Evolutionary conservation across 64 coral and sea anemone genomes (phyloP).

Genomic region (Porites australiensis): DNA sequence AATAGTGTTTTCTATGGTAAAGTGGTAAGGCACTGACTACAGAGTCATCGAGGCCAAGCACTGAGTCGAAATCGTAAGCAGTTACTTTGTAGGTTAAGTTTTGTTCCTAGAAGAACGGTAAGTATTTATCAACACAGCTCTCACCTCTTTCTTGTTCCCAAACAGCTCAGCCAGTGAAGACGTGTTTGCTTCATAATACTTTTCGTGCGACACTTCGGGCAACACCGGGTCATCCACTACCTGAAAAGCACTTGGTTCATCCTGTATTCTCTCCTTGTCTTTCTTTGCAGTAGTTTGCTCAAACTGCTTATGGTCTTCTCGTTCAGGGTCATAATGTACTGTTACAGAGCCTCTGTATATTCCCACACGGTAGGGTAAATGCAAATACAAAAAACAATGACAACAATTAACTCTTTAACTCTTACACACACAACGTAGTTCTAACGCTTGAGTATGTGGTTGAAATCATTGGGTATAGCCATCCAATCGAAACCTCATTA

Average conservation of each 20-base stretch:
- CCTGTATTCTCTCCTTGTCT: not conserved
- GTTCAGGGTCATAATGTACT: conserved; percentile 86
- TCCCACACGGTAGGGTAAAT: not conserved
- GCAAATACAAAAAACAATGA: not conserved
- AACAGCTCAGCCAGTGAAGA: conserved; percentile 77
- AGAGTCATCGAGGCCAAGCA: too few relatives aligned
- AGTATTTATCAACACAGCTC: not conserved
- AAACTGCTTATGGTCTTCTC: conserved; percentile 92
- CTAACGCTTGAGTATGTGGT: too few relatives aligned
- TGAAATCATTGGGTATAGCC: too few relatives aligned
- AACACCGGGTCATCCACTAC: not conserved
- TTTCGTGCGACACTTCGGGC: conserved; percentile 69
- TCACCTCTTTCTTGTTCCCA: conserved; percentile 59
- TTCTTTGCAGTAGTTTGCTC: conserved; percentile 54
- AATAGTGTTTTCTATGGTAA: too few relatives aligned
- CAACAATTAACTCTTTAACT: too few relatives aligned
- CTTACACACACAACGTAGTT: too few relatives aligned
- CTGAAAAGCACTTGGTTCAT: not conserved
- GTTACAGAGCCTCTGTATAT: conserved; percentile 51
- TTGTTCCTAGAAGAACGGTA: too few relatives aligned
- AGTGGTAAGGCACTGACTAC: too few relatives aligned
- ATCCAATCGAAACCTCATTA: too few relatives aligned
- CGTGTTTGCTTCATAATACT: conserved; percentile 76
- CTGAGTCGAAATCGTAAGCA: too few relatives aligned
- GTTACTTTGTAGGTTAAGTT: too few relatives aligned